These are phyloP conservation scores for Pangasius djambal DNA, from an alignment of 2,797 vertebrate genomes.

Conservation along the genomic window DNA sequence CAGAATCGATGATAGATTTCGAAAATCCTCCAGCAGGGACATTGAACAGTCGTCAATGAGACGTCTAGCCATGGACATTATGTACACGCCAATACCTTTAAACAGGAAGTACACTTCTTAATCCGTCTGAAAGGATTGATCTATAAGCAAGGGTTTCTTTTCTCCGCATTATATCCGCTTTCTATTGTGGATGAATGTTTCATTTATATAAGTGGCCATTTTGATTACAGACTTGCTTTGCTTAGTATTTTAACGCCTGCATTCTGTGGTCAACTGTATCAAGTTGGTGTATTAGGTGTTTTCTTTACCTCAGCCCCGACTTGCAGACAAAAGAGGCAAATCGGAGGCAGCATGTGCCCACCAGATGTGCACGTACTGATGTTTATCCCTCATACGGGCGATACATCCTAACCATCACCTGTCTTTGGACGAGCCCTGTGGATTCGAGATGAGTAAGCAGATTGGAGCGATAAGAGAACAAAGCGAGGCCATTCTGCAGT, in stretches of 20 bases:
- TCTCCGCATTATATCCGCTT: too few relatives aligned
- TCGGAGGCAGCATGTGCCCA: conserved; percentile 53
- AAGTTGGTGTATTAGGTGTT: neutral
- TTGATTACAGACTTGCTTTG: neutral
- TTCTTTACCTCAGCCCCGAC: neutral
- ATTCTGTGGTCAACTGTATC: neutral
- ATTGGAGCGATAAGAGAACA: conserved; percentile 45
- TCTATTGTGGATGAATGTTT: neutral
- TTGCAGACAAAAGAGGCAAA: conserved; percentile 28
- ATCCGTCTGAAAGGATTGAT: neutral
- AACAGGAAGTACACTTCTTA: neutral
- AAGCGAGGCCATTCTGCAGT: conserved; percentile 34
- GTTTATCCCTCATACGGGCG: conserved; percentile 38
- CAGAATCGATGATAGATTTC: conserved; percentile 45
- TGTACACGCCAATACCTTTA: neutral
- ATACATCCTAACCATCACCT: conserved; percentile 42
- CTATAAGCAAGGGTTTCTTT: neutral
- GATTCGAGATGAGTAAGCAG: neutral
- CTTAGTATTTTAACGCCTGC: neutral
- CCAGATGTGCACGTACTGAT: conserved; percentile 60
- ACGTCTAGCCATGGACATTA: neutral
- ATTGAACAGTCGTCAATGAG: neutral
- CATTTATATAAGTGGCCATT: neutral
- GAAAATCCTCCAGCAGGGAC: conserved; percentile 22
- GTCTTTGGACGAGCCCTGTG: conserved; percentile 27